phyloP scores from a whole-genome alignment of 2,113 vertebrate genomes.

The Chiloscyllium plagiosum region DNA sequence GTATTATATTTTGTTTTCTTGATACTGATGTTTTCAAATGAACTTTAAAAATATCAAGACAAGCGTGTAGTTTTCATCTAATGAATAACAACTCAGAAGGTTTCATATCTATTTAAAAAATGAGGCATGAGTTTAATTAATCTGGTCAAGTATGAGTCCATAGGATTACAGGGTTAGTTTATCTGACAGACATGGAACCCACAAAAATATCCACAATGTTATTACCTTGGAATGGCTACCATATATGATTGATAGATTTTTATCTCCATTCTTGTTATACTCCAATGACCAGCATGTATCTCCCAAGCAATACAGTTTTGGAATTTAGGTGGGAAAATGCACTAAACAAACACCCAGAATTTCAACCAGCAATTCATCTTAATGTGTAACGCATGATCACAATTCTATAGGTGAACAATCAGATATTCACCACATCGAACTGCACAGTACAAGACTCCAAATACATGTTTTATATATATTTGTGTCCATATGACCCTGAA shows the following conservation, averaged over 20 bases:
- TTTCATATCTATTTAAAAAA: background rate
- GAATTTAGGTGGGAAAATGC: background rate
- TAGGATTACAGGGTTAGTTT: background rate
- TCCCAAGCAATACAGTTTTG: background rate
- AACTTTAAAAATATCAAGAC: background rate
- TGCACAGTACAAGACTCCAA: background rate
- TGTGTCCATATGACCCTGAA: background rate
- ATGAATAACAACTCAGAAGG: background rate
- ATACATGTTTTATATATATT: background rate
- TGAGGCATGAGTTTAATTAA: background rate
- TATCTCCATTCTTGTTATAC: background rate
- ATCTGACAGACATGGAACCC: background rate
- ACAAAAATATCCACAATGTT: background rate
- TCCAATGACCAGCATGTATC: background rate
- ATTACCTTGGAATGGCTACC: background rate
- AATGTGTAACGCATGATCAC: background rate
- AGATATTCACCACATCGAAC: background rate
- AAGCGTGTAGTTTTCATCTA: background rate
- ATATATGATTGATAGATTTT: background rate
- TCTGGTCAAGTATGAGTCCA: background rate
- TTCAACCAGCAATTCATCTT: background rate
- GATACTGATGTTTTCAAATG: background rate
- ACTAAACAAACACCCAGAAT: background rate
- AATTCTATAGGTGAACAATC: background rate
- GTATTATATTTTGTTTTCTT: background rate